Conservation (phyloP, 2,888 invertebrate genomes). For the Drosophila siamana region DNA sequence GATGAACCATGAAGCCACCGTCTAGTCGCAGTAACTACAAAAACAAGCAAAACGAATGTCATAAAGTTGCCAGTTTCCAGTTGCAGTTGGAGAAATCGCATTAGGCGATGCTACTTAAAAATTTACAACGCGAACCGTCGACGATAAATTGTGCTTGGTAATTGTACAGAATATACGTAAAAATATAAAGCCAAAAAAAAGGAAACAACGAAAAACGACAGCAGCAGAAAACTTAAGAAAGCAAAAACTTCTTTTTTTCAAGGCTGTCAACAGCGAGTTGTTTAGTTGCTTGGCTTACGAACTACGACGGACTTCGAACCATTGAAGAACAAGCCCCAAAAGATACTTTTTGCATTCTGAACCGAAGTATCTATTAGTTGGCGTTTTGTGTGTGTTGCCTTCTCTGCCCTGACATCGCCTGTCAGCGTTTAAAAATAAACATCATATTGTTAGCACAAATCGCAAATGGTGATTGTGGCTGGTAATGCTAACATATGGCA, state of each 20-base stretch:
- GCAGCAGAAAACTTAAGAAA: not conserved
- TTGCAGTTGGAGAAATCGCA: constrained; percentile 59
- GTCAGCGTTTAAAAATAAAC: constrained; percentile 68
- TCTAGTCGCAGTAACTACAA: constrained; percentile 19
- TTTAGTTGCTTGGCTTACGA: constrained; percentile 27
- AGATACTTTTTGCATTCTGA: constrained; percentile 42
- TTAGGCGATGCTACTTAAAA: constrained; percentile 73
- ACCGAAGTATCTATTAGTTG: constrained; percentile 33
- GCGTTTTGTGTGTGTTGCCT: not conserved
- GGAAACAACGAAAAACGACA: constrained; percentile 11
- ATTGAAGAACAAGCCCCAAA: constrained; percentile 27
- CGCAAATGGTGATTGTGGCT: constrained; percentile 37
- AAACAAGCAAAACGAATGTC: constrained; percentile 59
- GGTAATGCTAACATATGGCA: constrained; percentile 43
- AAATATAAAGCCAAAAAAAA: constrained; percentile 30
- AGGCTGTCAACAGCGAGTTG: constrained; percentile 41
- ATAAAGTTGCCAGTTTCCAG: constrained; percentile 53
- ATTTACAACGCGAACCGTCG: constrained; percentile 66
- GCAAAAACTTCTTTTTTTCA: constrained; percentile 32
- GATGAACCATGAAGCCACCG: constrained; percentile 64
- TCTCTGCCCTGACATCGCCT: constrained; percentile 21
- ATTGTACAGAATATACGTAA: constrained; percentile 51
- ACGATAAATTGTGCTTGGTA: constrained; percentile 68
- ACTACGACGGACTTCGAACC: constrained; percentile 11
- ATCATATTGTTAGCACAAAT: constrained; percentile 41